Percentiles rank a stretch among this genome's conserved stretches.
Conservation (phyloP, 2,888 invertebrate species). For the Habrosyne pyritoides region DNA sequence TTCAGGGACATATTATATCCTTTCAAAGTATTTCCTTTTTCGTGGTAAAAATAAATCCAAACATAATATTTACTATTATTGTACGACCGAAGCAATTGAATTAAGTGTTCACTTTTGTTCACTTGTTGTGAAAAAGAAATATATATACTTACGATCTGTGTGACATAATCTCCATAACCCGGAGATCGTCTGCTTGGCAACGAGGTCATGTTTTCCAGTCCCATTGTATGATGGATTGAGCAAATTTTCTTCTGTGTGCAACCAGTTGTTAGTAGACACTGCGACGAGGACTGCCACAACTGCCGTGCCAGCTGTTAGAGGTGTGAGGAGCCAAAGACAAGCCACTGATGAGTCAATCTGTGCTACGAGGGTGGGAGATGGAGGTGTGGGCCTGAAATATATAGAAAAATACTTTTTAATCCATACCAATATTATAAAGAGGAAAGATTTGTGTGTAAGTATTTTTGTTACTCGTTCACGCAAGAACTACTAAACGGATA, state of each 20-base stretch:
- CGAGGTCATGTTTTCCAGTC: conserved; percentile 87
- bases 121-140: not conserved
- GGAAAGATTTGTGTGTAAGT: too few relatives aligned
- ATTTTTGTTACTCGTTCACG: too few relatives aligned
- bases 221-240: conserved; percentile 90
- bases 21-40: too few relatives aligned
- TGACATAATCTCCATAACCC: conserved; percentile 92
- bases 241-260: conserved; percentile 93
- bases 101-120: not conserved
- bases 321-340: conserved; percentile 85
- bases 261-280: conserved; percentile 92
- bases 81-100: too few relatives aligned
- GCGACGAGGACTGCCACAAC: conserved; percentile 88
- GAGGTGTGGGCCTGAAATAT: conserved; percentile 72
- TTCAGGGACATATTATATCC: conserved; percentile 5
- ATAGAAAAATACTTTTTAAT: not conserved
- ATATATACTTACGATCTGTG: conserved; percentile 87
- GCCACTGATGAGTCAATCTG: conserved; percentile 85
- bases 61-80: too few relatives aligned
- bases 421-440: not conserved
- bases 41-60: too few relatives aligned
- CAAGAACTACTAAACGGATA: too few relatives aligned
- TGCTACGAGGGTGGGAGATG: conserved; percentile 73
- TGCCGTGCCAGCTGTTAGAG: conserved; percentile 88
- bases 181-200: conserved; percentile 90